phyloP scores from a whole-genome alignment of 1,140 invertebrate species.

The Pectinophora gossypiella region DNA sequence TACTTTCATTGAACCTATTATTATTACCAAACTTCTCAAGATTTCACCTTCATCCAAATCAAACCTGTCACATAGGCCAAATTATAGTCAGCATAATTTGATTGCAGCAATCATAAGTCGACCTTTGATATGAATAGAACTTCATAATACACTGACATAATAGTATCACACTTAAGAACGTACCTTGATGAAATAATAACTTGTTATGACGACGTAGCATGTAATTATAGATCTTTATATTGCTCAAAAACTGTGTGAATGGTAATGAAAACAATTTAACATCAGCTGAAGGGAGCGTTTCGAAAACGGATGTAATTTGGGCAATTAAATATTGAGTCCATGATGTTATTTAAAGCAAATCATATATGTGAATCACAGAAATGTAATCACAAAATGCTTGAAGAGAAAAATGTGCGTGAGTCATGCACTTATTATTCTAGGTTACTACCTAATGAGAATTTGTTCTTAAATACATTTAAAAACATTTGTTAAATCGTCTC shows the following conservation, averaged over 20 bases:
- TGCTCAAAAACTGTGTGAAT: conserved; percentile 30
- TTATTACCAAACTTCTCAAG: background rate
- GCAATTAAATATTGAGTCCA: conserved; percentile 23
- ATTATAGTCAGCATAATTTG: background rate
- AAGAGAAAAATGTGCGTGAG: too few species aligned
- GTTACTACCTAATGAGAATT: too few species aligned
- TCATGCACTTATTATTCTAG: too few species aligned
- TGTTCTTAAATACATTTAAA: too few species aligned
- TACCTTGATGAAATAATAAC: conserved; percentile 38
- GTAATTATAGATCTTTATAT: conserved; percentile 37
- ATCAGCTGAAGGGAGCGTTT: conserved; percentile 9
- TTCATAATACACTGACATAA: background rate
- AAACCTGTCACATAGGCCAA: conserved; percentile 26
- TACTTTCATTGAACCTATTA: too few species aligned
- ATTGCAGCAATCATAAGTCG: background rate
- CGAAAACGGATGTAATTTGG: conserved; percentile 21
- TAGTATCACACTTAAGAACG: background rate
- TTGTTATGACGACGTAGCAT: conserved; percentile 16
- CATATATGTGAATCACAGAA: too few species aligned
- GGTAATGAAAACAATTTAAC: conserved; percentile 46
- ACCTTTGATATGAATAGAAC: too few species aligned
- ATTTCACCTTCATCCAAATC: conserved; percentile 16
- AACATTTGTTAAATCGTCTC: too few species aligned
- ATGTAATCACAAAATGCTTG: too few species aligned
- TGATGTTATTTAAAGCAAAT: too few species aligned